Percentiles rank a stretch among this genome's conserved stretches.
phyloP scores from a whole-genome alignment of 2,797 vertebrate species.

The Lateolabrax maculatus region DNA sequence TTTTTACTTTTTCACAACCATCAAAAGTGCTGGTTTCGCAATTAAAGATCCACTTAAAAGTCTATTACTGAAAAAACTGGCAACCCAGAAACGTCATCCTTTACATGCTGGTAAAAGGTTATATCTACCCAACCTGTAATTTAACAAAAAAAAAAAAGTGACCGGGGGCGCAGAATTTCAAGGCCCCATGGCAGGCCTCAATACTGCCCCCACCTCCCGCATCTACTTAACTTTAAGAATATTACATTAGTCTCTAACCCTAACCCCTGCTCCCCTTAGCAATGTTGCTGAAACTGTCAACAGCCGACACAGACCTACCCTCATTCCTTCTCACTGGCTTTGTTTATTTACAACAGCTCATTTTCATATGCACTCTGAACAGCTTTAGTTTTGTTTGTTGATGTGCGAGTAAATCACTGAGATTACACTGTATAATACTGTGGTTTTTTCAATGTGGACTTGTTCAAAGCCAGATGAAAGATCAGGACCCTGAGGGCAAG shows the following conservation, averaged over 20 bases:
- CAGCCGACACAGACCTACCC: constrained; percentile 18
- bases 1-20: constrained; percentile 43
- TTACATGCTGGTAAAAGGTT: constrained; percentile 68
- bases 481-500: constrained; percentile 70
- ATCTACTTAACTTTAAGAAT: constrained; percentile 45
- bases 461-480: constrained; percentile 43
- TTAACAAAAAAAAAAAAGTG: constrained; percentile 38
- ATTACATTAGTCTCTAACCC: constrained; percentile 28
- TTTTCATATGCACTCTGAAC: constrained; percentile 27
- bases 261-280: constrained; percentile 36
- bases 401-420: constrained; percentile 34
- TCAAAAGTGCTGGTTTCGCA: constrained; percentile 79
- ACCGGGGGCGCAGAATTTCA: constrained; percentile 21
- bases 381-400: constrained; percentile 23
- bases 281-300: constrained; percentile 1
- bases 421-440: constrained; percentile 15
- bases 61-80: constrained; percentile 50
- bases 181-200: background rate
- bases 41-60: constrained; percentile 54
- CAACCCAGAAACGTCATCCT: constrained; percentile 33
- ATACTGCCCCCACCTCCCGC: background rate
- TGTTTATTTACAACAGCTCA: constrained; percentile 56
- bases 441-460: constrained; percentile 23
- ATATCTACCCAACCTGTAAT: constrained; percentile 34
- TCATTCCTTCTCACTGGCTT: constrained; percentile 18